Percentiles rank a stretch among this genome's conserved stretches.
Conservation (phyloP, 2,797 vertebrate genomes). For the Astyanax mexicanus region DNA sequence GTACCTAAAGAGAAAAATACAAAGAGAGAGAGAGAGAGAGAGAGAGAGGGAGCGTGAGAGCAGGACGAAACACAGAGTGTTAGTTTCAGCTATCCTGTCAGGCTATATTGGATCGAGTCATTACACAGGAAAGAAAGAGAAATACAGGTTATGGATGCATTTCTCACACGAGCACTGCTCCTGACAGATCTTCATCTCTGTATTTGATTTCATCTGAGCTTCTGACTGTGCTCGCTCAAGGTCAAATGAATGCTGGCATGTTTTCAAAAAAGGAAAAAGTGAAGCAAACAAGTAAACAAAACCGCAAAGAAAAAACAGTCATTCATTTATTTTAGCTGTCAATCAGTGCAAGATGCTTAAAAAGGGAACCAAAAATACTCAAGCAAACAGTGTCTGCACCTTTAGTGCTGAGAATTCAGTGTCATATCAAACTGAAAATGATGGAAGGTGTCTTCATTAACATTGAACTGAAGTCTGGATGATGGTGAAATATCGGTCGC, state of each 20-base stretch:
- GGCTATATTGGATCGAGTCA: slow-evolving; percentile 58
- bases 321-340: slow-evolving; percentile 2
- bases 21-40: neutral
- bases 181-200: slow-evolving; percentile 3
- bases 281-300: slow-evolving; percentile 14
- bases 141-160: neutral
- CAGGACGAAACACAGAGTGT: neutral
- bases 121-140: neutral
- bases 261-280: neutral
- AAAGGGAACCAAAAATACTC: neutral
- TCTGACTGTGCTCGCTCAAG: neutral
- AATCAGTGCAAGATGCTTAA: neutral
- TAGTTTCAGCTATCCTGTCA: slow-evolving; percentile 48
- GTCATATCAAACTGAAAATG: neutral
- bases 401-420: neutral
- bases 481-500: too few relatives aligned
- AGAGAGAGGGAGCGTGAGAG: neutral
- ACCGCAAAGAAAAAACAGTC: neutral
- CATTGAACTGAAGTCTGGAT: too few relatives aligned
- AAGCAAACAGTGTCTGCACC: slow-evolving; percentile 6
- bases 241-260: slow-evolving; percentile 5
- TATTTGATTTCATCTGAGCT: neutral
- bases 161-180: slow-evolving; percentile 1
- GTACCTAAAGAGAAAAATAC: slow-evolving; percentile 43
- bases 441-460: neutral